Evolutionary conservation across 1,140 invertebrate species (phyloP), one percentile per base, ranked within the genome.

Genomic region (Chionoecetes opilio): DNA sequence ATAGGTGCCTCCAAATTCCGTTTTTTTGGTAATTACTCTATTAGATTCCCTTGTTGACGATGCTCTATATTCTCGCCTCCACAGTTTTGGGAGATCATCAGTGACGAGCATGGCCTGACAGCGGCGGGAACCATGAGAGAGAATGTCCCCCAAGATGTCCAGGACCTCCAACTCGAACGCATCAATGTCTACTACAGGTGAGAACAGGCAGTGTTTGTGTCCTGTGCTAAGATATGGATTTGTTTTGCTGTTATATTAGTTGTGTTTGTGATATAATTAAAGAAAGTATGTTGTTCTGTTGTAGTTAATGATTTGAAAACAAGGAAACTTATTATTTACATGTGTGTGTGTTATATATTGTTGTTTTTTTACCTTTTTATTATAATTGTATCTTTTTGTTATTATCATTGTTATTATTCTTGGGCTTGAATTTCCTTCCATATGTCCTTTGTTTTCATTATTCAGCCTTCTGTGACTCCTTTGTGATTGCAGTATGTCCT

Each of bases 51-150:
- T n/a, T 75, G 21, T 26, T 75, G 63, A 75, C 46, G 46, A 53
- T 53, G 46, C 29, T 32, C 46, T 11, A 0, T 75, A 2, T 37
- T 46, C 88, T 95, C 89, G n/a, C 82, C 92, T 85, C 97, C 97
- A 75, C 97, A 99, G 98, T 99, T 99, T 97, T 99, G 99, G 99
- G 99, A 99, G 97, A 98, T 99, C 92, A 99, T 99, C 96, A 99
- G 99, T 82, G 98, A 99, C 97, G 98, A 99, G 97, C 98, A 99
- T 97, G 98, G 98, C 96, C 99, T 99, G 97, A 98, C 99, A 97
- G 98, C 98, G 96, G 98, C 98, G 96, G 98, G 98, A 95, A 98
- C 98, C 96, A 99, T 99, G 97, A 95, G 97, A 82, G 97, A 98
- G 85, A 98, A 98, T 96, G 98, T 98, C 95, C 96, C 96, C 31